Evolutionary conservation across 2,888 invertebrate genomes (phyloP).

Genomic region (Psococerastis gibbosa): DNA sequence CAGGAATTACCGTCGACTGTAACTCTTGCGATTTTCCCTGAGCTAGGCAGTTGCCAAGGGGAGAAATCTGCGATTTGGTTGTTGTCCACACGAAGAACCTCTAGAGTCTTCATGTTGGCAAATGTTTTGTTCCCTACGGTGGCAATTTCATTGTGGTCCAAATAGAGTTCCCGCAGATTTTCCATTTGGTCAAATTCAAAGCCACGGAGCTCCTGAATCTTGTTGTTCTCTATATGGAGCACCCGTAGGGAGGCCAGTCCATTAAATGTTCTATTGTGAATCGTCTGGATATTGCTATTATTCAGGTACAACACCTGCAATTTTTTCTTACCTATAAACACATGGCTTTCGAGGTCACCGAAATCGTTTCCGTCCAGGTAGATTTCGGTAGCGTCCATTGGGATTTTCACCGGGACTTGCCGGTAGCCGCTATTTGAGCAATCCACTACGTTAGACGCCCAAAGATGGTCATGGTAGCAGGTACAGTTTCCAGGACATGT

Average conservation of each 20-base stretch:
- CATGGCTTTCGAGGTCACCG: slow-evolving; percentile 60
- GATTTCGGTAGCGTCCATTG: slow-evolving; percentile 78
- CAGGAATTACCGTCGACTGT: slow-evolving; percentile 61
- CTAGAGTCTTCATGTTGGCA: slow-evolving; percentile 46
- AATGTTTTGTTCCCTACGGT: slow-evolving; percentile 59
- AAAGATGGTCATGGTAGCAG: slow-evolving; percentile 72
- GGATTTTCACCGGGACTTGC: slow-evolving; percentile 57
- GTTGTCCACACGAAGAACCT: slow-evolving; percentile 53
- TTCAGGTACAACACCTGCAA: slow-evolving; percentile 59
- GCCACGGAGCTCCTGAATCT: slow-evolving; percentile 47
- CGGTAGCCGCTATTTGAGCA: slow-evolving; percentile 57
- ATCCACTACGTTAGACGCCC: slow-evolving; percentile 70
- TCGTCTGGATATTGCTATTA: slow-evolving; percentile 52
- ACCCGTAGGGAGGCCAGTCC: slow-evolving; percentile 53
- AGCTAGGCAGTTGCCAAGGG: slow-evolving; percentile 44
- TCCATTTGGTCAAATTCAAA: slow-evolving; percentile 60
- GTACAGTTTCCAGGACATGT: slow-evolving; percentile 71
- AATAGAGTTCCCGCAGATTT: slow-evolving; percentile 49
- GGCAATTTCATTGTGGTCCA: slow-evolving; percentile 55
- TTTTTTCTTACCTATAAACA: slow-evolving; percentile 71
- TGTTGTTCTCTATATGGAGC: slow-evolving; percentile 59
- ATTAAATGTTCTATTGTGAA: slow-evolving; percentile 67
- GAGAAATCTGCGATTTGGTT: slow-evolving; percentile 59
- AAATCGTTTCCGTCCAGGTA: slow-evolving; percentile 68
- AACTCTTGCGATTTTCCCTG: slow-evolving; percentile 38